Percentiles rank a stretch among this genome's conserved stretches.
phyloP scores from a whole-genome alignment of 2,113 vertebrate genomes.

The Coreoperca whiteheadi region DNA sequence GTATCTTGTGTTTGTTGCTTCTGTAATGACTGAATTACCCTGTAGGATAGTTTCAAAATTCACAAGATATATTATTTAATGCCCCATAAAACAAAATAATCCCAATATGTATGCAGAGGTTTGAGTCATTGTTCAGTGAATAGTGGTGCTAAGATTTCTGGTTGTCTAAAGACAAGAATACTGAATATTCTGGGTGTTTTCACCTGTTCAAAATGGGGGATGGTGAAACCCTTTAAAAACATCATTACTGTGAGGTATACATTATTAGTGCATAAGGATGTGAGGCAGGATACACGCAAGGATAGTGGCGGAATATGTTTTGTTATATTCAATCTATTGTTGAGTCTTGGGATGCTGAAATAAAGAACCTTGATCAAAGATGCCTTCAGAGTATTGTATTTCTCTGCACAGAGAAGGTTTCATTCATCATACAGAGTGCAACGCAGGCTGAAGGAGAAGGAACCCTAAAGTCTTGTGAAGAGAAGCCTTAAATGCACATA shows the following conservation, averaged over 20 bases:
- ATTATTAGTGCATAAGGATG: neutral
- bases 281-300: no score
- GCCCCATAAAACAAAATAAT: neutral
- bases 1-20: neutral
- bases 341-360: no score
- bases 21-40: neutral
- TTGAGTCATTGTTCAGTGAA: neutral
- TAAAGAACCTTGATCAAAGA: no score
- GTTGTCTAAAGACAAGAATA: constrained; percentile 3
- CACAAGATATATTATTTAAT: neutral
- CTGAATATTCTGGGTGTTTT: neutral
- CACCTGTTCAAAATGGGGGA: neutral
- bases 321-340: no score
- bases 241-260: neutral
- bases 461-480: no score
- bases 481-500: no score
- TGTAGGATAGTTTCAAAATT: neutral
- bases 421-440: no score
- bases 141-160: neutral
- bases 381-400: no score
- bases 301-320: no score
- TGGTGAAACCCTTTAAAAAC: neutral
- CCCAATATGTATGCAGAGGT: neutral
- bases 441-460: no score
- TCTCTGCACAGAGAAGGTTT: no score